Percentiles rank a stretch among this genome's conserved stretches.
phyloP scores from a whole-genome alignment of 2,113 vertebrate species.

The Ochotona princeps region DNA sequence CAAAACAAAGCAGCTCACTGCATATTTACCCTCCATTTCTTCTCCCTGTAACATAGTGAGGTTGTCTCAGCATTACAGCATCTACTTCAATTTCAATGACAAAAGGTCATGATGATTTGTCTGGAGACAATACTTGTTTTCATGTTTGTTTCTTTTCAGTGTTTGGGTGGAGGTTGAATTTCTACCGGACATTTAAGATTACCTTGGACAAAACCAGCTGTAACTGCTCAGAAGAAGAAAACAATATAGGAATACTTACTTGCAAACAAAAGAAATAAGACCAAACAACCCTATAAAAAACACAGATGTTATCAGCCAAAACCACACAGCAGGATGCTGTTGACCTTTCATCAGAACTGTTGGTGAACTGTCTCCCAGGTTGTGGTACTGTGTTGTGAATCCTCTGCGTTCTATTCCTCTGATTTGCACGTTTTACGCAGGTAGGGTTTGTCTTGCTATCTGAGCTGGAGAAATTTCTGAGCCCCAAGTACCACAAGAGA shows the following conservation, averaged over 20 bases:
- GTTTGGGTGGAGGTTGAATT: conserved; percentile 10
- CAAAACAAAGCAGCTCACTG: conserved; percentile 36
- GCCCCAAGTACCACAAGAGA: not conserved
- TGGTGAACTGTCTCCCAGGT: not conserved
- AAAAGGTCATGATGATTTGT: conserved; percentile 30
- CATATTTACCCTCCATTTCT: conserved; percentile 5
- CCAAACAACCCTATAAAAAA: conserved; percentile 18
- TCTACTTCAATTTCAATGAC: conserved; percentile 48
- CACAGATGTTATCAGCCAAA: not conserved
- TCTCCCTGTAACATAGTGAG: conserved; percentile 8
- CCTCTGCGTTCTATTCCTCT: not conserved
- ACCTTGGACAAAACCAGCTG: conserved; percentile 15
- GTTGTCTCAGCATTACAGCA: not conserved
- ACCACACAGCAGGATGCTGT: not conserved
- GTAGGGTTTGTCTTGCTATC: not conserved
- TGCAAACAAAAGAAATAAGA: not conserved
- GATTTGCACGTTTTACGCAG: not conserved
- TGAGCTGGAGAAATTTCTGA: not conserved
- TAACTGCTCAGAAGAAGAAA: conserved; percentile 29
- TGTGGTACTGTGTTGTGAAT: not conserved
- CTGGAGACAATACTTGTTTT: conserved; percentile 19
- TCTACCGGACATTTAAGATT: conserved; percentile 51
- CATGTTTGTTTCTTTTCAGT: conserved; percentile 21
- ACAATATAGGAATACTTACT: conserved; percentile 31
- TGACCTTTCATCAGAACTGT: not conserved